phyloP scores from a whole-genome alignment of 2,113 vertebrate genomes.

The Heptranchias perlo region DNA sequence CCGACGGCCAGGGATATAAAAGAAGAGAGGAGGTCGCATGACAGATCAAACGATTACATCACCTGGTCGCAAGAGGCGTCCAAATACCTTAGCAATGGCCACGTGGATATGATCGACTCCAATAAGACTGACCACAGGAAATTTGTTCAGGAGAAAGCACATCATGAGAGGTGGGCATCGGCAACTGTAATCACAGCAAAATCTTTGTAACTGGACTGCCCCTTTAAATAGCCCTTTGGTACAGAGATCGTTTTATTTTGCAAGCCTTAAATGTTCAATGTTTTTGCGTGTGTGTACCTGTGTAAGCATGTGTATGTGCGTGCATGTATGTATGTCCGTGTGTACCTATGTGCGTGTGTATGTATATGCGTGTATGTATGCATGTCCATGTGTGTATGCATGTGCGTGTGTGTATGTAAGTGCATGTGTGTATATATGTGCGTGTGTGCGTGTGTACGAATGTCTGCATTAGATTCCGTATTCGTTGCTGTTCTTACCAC shows the following conservation, averaged over 20 bases:
- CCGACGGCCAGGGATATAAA: constrained; percentile 52
- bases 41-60: constrained; percentile 46
- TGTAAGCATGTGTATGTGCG: neutral
- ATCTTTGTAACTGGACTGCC: constrained; percentile 34
- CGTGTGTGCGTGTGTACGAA: neutral
- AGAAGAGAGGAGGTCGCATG: constrained; percentile 54
- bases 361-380: neutral
- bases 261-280: constrained; percentile 23
- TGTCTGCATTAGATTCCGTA: neutral
- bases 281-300: neutral
- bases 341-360: neutral
- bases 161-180: constrained; percentile 58
- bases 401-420: neutral
- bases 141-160: constrained; percentile 60
- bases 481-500: neutral
- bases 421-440: neutral
- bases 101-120: constrained; percentile 49
- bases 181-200: constrained; percentile 31
- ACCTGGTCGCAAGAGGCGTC: constrained; percentile 60
- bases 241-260: constrained; percentile 30
- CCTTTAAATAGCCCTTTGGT: neutral
- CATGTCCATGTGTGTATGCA: neutral
- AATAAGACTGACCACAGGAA: constrained; percentile 56
- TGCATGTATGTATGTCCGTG: neutral
- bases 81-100: constrained; percentile 69